phyloP scores from a whole-genome alignment of 2,797 vertebrate species.

The Fistularia tabacaria region DNA sequence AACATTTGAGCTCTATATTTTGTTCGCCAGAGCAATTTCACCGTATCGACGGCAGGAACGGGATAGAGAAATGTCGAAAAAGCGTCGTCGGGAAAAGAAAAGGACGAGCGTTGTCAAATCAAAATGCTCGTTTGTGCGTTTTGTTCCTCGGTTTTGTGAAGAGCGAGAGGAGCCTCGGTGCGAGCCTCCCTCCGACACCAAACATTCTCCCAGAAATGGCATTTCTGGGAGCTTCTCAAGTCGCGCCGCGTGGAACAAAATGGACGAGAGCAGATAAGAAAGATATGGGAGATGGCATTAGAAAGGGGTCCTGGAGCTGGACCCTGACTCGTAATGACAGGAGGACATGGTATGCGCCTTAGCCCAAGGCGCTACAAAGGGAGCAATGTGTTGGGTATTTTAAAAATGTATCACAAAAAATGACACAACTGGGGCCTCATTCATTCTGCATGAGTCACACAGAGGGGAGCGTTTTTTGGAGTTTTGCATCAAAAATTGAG shows the following conservation, averaged over 20 bases:
- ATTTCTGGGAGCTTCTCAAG: conserved; percentile 13
- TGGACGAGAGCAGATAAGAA: conserved; percentile 8
- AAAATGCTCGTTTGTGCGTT: conserved; percentile 10
- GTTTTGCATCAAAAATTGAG: conserved; percentile 35
- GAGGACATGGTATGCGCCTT: conserved; percentile 26
- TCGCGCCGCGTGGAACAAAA: conserved; percentile 3
- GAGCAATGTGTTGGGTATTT: conserved; percentile 25
- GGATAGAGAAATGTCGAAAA: conserved; percentile 10
- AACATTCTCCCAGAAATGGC: too few species aligned
- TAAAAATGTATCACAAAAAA: conserved; percentile 40
- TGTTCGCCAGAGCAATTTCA: conserved; percentile 1
- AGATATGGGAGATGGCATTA: conserved; percentile 3
- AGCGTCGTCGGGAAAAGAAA: not conserved
- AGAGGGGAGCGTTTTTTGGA: conserved; percentile 17
- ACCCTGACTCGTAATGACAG: conserved; percentile 27
- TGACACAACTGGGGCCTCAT: conserved; percentile 40
- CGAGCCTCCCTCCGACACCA: too few species aligned
- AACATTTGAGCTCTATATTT: too few species aligned
- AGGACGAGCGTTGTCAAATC: too few species aligned
- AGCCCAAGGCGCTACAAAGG: conserved; percentile 18
- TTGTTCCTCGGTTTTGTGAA: conserved; percentile 34
- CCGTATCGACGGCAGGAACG: conserved; percentile 5
- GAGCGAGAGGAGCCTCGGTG: conserved; percentile 11
- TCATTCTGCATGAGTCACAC: conserved; percentile 34
- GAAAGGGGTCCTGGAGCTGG: conserved; percentile 10